Percentiles rank a stretch among this genome's conserved stretches.
These are phyloP conservation scores for Clarias batrachus DNA, from an alignment of 2,113 vertebrate genomes.

Conservation along the genomic window DNA sequence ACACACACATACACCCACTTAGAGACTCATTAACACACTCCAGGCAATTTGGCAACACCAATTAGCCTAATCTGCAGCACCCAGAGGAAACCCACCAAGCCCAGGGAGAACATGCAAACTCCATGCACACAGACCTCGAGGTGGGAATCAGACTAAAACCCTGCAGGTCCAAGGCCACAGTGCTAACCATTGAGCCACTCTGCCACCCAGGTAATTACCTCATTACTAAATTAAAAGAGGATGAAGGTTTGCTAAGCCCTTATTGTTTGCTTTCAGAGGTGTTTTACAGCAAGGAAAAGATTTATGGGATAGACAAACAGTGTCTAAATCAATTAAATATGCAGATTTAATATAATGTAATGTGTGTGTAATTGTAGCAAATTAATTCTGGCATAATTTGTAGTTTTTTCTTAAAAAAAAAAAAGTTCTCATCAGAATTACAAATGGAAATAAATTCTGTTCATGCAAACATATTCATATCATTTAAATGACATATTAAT, in stretches of 20 bases:
- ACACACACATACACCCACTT: too few species aligned
- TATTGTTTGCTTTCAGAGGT: conserved; percentile 21
- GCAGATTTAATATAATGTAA: background rate
- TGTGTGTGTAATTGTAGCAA: background rate
- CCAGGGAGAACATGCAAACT: too few species aligned
- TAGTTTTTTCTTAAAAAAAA: background rate
- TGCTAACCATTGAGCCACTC: too few species aligned
- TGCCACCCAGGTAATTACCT: conserved; percentile 39
- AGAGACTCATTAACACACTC: too few species aligned
- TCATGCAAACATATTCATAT: background rate
- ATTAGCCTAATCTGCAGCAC: too few species aligned
- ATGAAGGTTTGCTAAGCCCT: conserved; percentile 14
- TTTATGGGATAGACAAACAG: conserved; percentile 8
- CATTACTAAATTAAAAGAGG: conserved; percentile 47
- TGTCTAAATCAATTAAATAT: background rate
- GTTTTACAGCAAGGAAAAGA: conserved; percentile 10
- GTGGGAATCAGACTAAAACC: too few species aligned
- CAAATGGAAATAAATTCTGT: background rate
- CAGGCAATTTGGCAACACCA: too few species aligned
- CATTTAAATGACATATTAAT: conserved; percentile 20
- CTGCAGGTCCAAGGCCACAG: too few species aligned
- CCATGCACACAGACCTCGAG: too few species aligned
- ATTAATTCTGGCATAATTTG: background rate
- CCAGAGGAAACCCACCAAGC: too few species aligned
- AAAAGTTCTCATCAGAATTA: too few species aligned